Conservation (phyloP, 2,797 vertebrate genomes). For the Phrynocephalus forsythii region DNA sequence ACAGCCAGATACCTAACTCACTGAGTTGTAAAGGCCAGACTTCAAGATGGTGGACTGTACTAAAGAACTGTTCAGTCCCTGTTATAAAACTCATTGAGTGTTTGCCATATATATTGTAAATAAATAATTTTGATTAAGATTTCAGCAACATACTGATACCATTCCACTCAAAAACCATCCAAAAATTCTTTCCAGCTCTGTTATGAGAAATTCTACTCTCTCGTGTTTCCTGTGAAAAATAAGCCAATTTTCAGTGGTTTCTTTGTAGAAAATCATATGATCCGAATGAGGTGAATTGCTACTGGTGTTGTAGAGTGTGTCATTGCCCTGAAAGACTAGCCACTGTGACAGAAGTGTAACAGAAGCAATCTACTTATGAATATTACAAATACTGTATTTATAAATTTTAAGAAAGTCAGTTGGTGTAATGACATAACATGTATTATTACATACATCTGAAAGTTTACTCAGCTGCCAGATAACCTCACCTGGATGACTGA, state of each 20-base stretch:
- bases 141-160: constrained; percentile 71
- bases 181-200: constrained; percentile 57
- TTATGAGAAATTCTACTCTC: constrained; percentile 53
- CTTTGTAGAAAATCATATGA: constrained; percentile 15
- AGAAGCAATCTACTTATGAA: constrained; percentile 42
- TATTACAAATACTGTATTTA: background rate
- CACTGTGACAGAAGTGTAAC: background rate
- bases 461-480: no score
- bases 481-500: no score
- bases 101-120: constrained; percentile 73
- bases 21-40: constrained; percentile 56
- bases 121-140: constrained; percentile 74
- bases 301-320: background rate
- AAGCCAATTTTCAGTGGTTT: constrained; percentile 56
- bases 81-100: constrained; percentile 63
- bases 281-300: constrained; percentile 25
- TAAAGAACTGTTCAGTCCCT: constrained; percentile 71
- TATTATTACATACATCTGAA: no score
- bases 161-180: constrained; percentile 76
- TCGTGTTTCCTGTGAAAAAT: constrained; percentile 53
- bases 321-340: constrained; percentile 39
- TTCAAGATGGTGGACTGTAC: constrained; percentile 64
- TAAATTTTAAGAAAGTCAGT: background rate
- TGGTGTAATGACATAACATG: background rate
- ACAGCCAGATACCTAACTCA: constrained; percentile 37